These are phyloP conservation scores for Lordiphosa fenestrarum DNA, from an alignment of 2,888 invertebrate genomes.

Conservation along the genomic window DNA sequence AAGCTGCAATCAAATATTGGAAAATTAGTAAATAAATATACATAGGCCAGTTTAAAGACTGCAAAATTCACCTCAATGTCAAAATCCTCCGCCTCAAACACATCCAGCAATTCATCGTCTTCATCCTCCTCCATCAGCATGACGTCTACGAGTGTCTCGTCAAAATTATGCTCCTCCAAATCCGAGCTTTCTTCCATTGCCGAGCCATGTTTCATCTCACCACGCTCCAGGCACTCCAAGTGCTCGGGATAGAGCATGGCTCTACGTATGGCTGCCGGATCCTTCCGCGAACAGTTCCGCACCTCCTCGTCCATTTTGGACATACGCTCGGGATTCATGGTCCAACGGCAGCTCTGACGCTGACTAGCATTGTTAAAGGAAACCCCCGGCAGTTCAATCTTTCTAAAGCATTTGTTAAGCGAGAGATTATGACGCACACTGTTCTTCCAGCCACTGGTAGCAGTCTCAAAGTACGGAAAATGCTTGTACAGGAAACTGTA, in stretches of 20 bases:
- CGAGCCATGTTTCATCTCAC: conserved; percentile 91
- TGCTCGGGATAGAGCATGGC: conserved; percentile 97
- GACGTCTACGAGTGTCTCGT: conserved; percentile 79
- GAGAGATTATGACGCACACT: conserved; percentile 98
- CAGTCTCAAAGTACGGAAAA: conserved; percentile 99
- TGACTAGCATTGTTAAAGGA: conserved; percentile 87
- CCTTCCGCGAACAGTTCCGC: conserved; percentile 97
- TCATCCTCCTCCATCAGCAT: conserved; percentile 79
- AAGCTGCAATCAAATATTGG: conserved; percentile 80
- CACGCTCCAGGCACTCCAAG: conserved; percentile 90
- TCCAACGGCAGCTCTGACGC: conserved; percentile 95
- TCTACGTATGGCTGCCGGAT: conserved; percentile 93
- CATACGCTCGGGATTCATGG: conserved; percentile 96
- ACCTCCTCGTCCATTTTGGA: conserved; percentile 99
- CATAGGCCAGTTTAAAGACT: conserved; percentile 14
- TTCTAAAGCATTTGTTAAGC: conserved; percentile 98
- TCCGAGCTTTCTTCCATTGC: conserved; percentile 81
- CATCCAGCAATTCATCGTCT: conserved; percentile 33
- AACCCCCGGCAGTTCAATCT: conserved; percentile 94
- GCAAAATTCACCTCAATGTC: conserved; percentile 83
- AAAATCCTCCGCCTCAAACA: conserved; percentile 67
- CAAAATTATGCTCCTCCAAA: conserved; percentile 82
- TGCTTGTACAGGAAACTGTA: conserved; percentile 99
- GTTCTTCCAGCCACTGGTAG: conserved; percentile 99
- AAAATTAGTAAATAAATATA: neutral